phyloP scores from a whole-genome alignment of 2,797 vertebrate species.

The Urosaurus nigricauda region DNA sequence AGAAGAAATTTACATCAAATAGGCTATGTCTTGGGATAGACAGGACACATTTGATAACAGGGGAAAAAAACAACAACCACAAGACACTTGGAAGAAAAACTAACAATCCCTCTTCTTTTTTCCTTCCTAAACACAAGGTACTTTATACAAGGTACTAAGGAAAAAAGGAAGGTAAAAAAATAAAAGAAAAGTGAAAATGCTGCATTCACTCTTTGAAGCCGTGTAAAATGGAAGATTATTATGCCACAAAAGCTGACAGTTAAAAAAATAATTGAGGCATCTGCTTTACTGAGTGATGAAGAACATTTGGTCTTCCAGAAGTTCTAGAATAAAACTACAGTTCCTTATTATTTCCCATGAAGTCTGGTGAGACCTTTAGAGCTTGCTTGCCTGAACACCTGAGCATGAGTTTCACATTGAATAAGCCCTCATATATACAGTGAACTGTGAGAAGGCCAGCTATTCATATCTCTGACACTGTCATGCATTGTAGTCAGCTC shows the following conservation, averaged over 20 bases:
- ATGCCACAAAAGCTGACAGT: not conserved
- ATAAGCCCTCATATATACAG: no score
- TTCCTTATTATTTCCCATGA: not conserved
- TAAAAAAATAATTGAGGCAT: not conserved
- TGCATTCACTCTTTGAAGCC: not conserved
- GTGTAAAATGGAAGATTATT: not conserved
- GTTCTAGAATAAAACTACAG: not conserved
- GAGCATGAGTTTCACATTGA: no score
- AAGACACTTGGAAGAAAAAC: not conserved
- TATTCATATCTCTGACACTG: no score
- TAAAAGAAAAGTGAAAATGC: not conserved
- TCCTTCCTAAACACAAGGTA: conserved; percentile 4
- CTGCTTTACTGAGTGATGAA: not conserved
- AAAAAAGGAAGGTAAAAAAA: not conserved
- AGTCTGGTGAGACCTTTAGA: not conserved
- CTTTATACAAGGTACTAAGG: not conserved
- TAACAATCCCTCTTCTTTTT: not conserved
- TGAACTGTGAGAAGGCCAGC: no score
- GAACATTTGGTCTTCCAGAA: not conserved
- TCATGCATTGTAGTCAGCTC: no score
- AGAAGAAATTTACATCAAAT: conserved; percentile 4
- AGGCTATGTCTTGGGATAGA: not conserved
- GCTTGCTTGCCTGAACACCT: no score
- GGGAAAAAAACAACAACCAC: not conserved
- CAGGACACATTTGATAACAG: not conserved